Conservation (phyloP, 2,113 vertebrate species). For the Odontesthes bonariensis region DNA sequence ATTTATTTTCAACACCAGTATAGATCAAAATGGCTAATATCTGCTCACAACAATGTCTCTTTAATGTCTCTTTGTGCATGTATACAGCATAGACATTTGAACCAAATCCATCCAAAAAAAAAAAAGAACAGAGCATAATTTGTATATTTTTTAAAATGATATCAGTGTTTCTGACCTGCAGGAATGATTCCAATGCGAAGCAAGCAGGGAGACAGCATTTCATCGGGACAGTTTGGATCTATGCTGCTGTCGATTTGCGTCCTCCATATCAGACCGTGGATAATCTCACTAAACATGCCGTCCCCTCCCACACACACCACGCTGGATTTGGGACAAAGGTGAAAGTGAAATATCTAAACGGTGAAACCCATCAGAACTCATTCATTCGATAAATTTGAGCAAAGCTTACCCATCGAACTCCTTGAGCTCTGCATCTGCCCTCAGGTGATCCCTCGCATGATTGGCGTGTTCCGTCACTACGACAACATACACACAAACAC, state of each 20-base stretch:
- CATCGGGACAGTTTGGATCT: conserved; percentile 87
- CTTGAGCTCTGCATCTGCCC: conserved; percentile 85
- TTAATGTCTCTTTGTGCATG: not conserved
- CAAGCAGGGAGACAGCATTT: conserved; percentile 83
- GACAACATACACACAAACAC: conserved; percentile 52
- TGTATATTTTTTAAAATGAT: too few relatives aligned
- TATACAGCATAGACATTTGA: too few relatives aligned
- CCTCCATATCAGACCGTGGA: conserved; percentile 92
- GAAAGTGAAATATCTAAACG: not conserved
- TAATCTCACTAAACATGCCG: conserved; percentile 96
- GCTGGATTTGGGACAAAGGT: conserved; percentile 71
- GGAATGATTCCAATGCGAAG: conserved; percentile 96
- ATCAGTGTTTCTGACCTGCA: conserved; percentile 83
- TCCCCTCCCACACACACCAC: conserved; percentile 96
- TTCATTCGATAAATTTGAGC: not conserved
- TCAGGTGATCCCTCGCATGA: conserved; percentile 90
- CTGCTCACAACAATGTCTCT: not conserved
- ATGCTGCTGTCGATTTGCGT: conserved; percentile 86
- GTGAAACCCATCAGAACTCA: not conserved
- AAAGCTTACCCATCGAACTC: conserved; percentile 93
- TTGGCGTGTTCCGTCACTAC: conserved; percentile 93
- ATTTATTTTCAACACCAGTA: not conserved
- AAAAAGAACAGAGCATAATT: too few relatives aligned
- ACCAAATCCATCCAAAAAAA: too few relatives aligned
- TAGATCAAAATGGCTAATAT: too few relatives aligned